Evolutionary conservation across 2,113 vertebrate genomes (phyloP).

Genomic region (Oreochromis aureus): DNA sequence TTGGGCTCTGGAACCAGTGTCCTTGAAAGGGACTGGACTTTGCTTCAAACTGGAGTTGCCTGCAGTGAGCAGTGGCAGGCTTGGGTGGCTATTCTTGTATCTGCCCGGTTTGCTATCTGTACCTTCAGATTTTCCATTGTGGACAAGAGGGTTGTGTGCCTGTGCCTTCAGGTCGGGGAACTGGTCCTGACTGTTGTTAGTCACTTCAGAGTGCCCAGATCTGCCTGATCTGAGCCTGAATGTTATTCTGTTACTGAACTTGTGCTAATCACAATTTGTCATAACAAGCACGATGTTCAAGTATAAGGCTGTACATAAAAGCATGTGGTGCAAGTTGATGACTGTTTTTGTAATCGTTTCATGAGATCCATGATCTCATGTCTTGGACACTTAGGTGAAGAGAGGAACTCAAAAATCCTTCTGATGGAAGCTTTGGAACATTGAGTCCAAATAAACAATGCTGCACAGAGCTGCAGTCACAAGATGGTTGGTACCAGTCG

Average conservation of each 20-base stretch:
- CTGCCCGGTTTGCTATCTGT: rapidly evolving
- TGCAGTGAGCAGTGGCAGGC: background rate
- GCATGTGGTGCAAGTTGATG: background rate
- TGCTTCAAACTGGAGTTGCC: background rate
- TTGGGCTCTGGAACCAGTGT: background rate
- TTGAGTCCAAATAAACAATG: background rate
- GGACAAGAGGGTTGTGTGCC: background rate
- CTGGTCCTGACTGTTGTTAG: background rate
- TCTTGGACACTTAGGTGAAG: background rate
- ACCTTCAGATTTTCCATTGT: background rate
- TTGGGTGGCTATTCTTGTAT: background rate
- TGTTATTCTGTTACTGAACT: background rate
- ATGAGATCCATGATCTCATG: background rate
- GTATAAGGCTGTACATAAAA: background rate
- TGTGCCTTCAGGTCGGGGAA: background rate
- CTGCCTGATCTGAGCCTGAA: background rate
- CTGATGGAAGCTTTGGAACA: background rate
- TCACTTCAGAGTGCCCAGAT: background rate
- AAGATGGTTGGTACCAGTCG: background rate
- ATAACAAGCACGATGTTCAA: background rate
- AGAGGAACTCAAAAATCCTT: background rate
- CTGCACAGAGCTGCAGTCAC: background rate
- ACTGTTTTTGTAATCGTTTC: background rate
- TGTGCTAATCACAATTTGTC: background rate
- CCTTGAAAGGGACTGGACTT: background rate